These are phyloP conservation scores for Coelopa pilipes DNA, from an alignment of 2,888 invertebrate species.

Conservation along the genomic window DNA sequence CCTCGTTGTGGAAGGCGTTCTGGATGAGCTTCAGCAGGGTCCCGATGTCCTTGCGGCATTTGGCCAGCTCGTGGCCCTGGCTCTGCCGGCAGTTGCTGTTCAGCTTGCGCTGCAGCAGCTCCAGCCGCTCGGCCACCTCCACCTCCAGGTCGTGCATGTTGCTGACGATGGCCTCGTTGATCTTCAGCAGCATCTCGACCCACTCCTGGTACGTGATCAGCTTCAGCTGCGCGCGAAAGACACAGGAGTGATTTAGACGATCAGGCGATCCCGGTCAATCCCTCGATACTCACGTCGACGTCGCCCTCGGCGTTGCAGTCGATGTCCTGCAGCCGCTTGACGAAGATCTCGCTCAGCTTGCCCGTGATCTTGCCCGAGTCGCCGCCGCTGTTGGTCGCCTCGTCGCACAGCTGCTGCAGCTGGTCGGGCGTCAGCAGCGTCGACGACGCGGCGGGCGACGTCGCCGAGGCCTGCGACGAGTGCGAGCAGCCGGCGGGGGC, in stretches of 20 bases:
- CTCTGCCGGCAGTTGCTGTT: constrained; percentile 47
- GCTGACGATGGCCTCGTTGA: constrained; percentile 72
- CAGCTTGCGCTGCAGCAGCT: constrained; percentile 63
- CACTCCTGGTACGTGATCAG: constrained; percentile 72
- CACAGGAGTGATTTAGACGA: neutral
- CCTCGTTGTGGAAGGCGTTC: constrained; percentile 62
- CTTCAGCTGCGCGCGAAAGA: constrained; percentile 70
- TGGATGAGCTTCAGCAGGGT: constrained; percentile 68
- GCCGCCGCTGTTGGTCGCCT: constrained; percentile 37
- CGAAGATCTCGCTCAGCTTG: constrained; percentile 74
- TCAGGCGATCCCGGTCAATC: no score
- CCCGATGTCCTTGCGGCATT: constrained; percentile 60
- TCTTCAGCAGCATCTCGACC: constrained; percentile 72
- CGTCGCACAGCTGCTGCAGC: constrained; percentile 39
- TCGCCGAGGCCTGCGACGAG: constrained; percentile 15
- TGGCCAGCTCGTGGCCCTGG: constrained; percentile 50
- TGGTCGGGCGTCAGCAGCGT: constrained; percentile 19
- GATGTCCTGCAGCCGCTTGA: constrained; percentile 71
- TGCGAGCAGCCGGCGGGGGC: constrained; percentile 14
- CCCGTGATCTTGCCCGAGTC: constrained; percentile 54
- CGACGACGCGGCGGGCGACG: constrained; percentile 34
- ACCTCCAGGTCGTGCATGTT: constrained; percentile 74
- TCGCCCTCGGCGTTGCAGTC: constrained; percentile 69
- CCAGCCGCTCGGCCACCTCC: constrained; percentile 71
- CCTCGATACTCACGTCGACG: constrained; percentile 48